A percentile compares a stretch with the other conserved stretches of the same genome.
phyloP scores from a whole-genome alignment of 2,113 vertebrate genomes.

The Pelodiscus sinensis region DNA sequence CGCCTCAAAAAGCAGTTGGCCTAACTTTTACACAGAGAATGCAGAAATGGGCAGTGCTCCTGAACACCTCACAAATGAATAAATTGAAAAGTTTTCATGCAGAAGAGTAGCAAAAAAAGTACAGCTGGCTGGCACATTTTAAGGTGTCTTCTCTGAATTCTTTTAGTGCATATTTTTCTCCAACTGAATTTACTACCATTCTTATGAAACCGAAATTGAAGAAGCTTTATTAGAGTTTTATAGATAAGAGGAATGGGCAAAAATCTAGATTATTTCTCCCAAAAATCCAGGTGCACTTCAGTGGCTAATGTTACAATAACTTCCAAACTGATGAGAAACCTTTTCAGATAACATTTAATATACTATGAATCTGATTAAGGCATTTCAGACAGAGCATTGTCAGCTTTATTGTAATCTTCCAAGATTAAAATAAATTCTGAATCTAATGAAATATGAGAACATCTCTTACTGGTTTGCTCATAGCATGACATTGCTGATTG shows the following conservation, averaged over 20 bases:
- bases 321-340: background rate
- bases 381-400: background rate
- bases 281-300: background rate
- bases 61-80: background rate
- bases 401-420: background rate
- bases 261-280: background rate
- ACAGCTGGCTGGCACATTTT: background rate
- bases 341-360: background rate
- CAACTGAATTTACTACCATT: background rate
- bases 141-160: background rate
- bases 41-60: fast-evolving
- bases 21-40: background rate
- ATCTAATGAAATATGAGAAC: background rate
- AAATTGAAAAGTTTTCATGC: background rate
- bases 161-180: background rate
- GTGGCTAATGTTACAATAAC: fast-evolving
- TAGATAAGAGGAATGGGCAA: background rate
- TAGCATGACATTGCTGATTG: background rate
- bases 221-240: background rate
- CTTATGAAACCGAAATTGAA: background rate
- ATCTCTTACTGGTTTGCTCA: background rate
- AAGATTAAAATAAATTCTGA: background rate
- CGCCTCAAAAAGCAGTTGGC: background rate
- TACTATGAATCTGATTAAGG: background rate
- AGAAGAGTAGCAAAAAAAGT: background rate